Evolutionary conservation across 2,888 invertebrate genomes (phyloP).

Genomic region (Coelopa pilipes): DNA sequence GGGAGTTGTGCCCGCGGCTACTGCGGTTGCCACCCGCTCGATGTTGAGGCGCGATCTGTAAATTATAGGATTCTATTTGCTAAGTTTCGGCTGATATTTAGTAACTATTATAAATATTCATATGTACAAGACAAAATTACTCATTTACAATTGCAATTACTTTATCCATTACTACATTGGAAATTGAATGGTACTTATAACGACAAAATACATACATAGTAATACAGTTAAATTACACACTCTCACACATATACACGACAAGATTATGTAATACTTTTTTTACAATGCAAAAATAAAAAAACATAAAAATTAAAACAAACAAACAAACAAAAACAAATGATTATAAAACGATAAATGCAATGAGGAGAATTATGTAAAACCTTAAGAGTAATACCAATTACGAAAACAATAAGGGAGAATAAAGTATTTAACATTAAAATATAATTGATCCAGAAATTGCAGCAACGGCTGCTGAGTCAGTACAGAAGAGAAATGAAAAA

Average conservation of each 20-base stretch:
- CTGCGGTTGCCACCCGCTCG: not conserved
- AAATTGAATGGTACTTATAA: not conserved
- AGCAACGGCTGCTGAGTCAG: not conserved
- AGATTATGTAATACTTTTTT: constrained; percentile 59
- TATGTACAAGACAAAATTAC: constrained; percentile 15
- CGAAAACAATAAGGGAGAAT: constrained; percentile 39
- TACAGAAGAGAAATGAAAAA: constrained; percentile 38
- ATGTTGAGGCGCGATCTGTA: constrained; percentile 12
- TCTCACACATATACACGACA: constrained; percentile 36
- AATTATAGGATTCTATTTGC: constrained; percentile 18
- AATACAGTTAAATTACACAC: constrained; percentile 32
- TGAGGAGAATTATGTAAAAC: constrained; percentile 23
- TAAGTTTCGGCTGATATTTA: constrained; percentile 29
- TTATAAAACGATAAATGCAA: constrained; percentile 28
- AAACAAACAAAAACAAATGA: constrained; percentile 41
- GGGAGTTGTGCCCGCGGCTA: too few species aligned
- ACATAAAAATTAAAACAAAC: constrained; percentile 45
- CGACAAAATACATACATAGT: constrained; percentile 16
- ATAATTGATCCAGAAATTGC: constrained; percentile 34
- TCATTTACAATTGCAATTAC: constrained; percentile 20
- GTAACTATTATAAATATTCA: constrained; percentile 3
- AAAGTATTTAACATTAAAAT: constrained; percentile 28
- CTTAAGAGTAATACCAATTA: constrained; percentile 38
- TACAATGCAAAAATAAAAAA: constrained; percentile 46
- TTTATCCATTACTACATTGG: constrained; percentile 9